Conservation (phyloP, 1,140 invertebrate species). For the Onthophagus taurus region DNA sequence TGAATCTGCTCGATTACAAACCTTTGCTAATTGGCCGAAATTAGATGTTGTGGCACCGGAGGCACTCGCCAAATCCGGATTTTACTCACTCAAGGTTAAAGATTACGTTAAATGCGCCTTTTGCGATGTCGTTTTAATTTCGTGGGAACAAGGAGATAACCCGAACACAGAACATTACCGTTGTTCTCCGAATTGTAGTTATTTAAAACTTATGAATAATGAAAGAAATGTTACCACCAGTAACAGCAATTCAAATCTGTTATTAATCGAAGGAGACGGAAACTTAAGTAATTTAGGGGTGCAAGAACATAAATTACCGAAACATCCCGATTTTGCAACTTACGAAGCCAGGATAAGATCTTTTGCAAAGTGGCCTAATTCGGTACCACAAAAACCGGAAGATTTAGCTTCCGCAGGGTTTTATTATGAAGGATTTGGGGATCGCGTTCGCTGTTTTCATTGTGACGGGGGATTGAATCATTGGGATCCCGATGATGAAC, state of each 20-base stretch:
- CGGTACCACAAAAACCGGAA: constrained; percentile 53
- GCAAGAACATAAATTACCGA: constrained; percentile 51
- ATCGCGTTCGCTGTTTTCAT: constrained; percentile 83
- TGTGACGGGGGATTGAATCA: constrained; percentile 79
- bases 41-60: constrained; percentile 52
- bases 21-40: constrained; percentile 56
- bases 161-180: constrained; percentile 66
- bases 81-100: constrained; percentile 56
- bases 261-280: constrained; percentile 31
- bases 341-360: constrained; percentile 53
- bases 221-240: constrained; percentile 10
- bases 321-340: constrained; percentile 49
- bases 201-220: constrained; percentile 28
- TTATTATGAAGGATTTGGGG: constrained; percentile 48
- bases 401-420: constrained; percentile 65
- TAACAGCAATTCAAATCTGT: constrained; percentile 24
- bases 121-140: constrained; percentile 60
- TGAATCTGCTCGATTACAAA: constrained; percentile 44
- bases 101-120: constrained; percentile 74
- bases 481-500: constrained; percentile 78
- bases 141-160: constrained; percentile 63
- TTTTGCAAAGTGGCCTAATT: constrained; percentile 53
- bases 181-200: constrained; percentile 59
- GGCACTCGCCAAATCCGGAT: constrained; percentile 70
- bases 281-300: constrained; percentile 52